Evolutionary conservation across 1,140 invertebrate species (phyloP).

Genomic region (Cydia pomonella): DNA sequence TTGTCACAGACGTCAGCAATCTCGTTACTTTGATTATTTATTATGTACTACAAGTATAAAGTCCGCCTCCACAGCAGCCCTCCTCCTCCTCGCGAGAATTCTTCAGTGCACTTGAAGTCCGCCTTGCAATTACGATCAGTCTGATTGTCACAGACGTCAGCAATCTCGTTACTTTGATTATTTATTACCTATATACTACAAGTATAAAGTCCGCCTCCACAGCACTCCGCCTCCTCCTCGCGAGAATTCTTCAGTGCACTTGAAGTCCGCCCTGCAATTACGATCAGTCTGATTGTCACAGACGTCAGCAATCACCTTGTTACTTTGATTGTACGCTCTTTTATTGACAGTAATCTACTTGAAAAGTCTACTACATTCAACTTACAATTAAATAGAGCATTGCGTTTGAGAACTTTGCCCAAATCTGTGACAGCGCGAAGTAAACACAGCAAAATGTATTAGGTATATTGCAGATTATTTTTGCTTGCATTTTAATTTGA

Average conservation of each 20-base stretch:
- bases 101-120: background rate
- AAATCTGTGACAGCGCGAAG: no score
- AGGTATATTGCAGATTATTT: no score
- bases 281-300: constrained; percentile 11
- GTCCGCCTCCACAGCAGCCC: background rate
- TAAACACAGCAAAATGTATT: no score
- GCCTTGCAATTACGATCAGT: background rate
- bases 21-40: background rate
- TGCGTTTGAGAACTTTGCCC: background rate
- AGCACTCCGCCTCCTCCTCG: background rate
- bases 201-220: background rate
- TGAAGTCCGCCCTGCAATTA: background rate
- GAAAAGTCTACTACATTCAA: background rate
- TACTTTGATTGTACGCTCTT: background rate
- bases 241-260: constrained; percentile 11
- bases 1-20: background rate
- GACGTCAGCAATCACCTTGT: constrained; percentile 4
- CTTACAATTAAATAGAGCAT: background rate
- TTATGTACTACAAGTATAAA: background rate
- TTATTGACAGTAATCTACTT: background rate
- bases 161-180: background rate
- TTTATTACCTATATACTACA: background rate
- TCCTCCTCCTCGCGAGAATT: background rate
- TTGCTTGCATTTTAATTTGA: no score
- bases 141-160: background rate